Evolutionary conservation across 1,140 invertebrate species (phyloP).

Genomic region (Megalonaias nervosa): DNA sequence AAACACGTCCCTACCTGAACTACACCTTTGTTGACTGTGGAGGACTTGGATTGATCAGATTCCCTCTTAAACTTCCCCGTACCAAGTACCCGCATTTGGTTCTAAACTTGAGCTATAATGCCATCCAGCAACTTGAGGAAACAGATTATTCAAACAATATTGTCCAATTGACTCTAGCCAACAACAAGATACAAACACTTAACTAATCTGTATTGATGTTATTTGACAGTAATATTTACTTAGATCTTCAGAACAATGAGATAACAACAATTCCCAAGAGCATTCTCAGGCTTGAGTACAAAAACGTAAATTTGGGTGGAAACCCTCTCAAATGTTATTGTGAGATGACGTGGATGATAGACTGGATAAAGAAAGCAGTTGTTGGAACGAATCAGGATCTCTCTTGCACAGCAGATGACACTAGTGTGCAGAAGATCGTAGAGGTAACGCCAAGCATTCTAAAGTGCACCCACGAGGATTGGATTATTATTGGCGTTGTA

Average conservation of each 20-base stretch:
- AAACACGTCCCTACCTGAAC: background rate
- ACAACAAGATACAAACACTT: too few species aligned
- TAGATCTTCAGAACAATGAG: conserved; percentile 8
- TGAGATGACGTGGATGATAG: conserved; percentile 42
- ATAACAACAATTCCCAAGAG: conserved; percentile 26
- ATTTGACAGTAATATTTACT: background rate
- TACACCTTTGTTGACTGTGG: background rate
- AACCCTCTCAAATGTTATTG: conserved; percentile 38
- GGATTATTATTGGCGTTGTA: conserved; percentile 32
- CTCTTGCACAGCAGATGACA: conserved; percentile 28
- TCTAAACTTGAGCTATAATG: background rate
- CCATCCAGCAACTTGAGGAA: too few species aligned
- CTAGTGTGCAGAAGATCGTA: conserved; percentile 13
- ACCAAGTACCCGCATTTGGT: background rate
- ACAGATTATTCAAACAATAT: too few species aligned
- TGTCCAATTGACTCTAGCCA: too few species aligned
- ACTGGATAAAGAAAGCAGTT: conserved; percentile 32
- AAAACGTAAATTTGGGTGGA: conserved; percentile 6
- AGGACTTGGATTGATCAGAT: background rate
- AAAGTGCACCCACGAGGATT: conserved; percentile 24
- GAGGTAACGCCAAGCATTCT: conserved; percentile 26
- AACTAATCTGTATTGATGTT: too few species aligned
- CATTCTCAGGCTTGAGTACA: conserved; percentile 18
- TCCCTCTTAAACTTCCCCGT: background rate
- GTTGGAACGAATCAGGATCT: conserved; percentile 17